Percentiles rank a stretch among this genome's conserved stretches.
phyloP scores from a whole-genome alignment of 92 coral and sea anemone genomes.

The Porites lobata region DNA sequence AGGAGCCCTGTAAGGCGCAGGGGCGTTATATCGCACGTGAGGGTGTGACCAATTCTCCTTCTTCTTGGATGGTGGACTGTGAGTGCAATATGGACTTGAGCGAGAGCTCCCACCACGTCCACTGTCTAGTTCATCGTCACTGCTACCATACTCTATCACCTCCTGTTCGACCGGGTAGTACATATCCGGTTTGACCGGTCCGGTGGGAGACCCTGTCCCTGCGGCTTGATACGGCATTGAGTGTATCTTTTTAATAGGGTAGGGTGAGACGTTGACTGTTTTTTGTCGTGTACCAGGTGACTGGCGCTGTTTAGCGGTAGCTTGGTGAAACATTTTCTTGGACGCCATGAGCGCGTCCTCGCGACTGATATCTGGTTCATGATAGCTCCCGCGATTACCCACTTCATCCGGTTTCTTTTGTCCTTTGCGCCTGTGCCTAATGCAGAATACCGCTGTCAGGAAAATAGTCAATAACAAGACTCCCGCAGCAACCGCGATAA shows the following conservation, averaged over 20 bases:
- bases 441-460: conserved; percentile 59
- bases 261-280: conserved; percentile 59
- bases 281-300: conserved; percentile 23
- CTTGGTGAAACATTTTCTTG: conserved; percentile 92
- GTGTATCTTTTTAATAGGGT: conserved; percentile 67
- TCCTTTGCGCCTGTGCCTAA: conserved; percentile 66
- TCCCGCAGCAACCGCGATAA: conserved; percentile 76
- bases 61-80: conserved; percentile 42
- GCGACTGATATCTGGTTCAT: conserved; percentile 88
- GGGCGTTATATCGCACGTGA: background rate
- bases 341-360: conserved; percentile 89
- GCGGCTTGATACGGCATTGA: conserved; percentile 62
- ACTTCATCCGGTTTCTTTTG: conserved; percentile 30
- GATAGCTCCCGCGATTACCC: conserved; percentile 69
- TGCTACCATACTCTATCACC: conserved; percentile 70
- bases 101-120: conserved; percentile 84
- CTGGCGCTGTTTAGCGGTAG: conserved; percentile 47
- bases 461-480: conserved; percentile 63
- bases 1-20: conserved; percentile 22
- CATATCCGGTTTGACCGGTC: conserved; percentile 40
- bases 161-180: conserved; percentile 48
- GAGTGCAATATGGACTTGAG: conserved; percentile 83
- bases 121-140: conserved; percentile 85
- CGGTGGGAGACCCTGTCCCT: conserved; percentile 52
- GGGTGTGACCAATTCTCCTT: conserved; percentile 11